phyloP scores from a whole-genome alignment of 2,888 invertebrate genomes.

The Lasioglossum villosulum region DNA sequence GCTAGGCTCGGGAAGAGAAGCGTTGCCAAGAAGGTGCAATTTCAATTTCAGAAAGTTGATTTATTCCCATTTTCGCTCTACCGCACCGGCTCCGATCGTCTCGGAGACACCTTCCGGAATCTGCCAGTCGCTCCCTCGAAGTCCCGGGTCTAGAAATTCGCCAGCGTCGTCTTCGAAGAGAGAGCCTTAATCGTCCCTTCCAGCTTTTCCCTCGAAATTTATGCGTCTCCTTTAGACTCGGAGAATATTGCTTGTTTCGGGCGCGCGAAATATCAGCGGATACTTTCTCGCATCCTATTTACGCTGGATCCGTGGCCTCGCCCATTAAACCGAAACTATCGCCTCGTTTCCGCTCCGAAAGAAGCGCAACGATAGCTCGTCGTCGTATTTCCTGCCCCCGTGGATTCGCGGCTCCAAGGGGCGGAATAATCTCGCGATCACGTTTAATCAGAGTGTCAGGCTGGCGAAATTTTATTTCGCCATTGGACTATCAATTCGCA shows the following conservation, averaged over 20 bases:
- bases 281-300: slow-evolving; percentile 30
- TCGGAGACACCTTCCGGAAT: slow-evolving; percentile 26
- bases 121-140: slow-evolving; percentile 7
- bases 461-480: slow-evolving; percentile 62
- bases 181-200: slow-evolving; percentile 35
- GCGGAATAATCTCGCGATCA: slow-evolving; percentile 51
- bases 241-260: slow-evolving; percentile 16
- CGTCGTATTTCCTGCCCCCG: neutral
- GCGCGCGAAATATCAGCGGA: slow-evolving; percentile 13
- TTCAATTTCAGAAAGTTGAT: slow-evolving; percentile 77
- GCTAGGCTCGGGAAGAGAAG: slow-evolving; percentile 25
- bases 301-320: slow-evolving; percentile 14
- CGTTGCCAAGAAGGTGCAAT: slow-evolving; percentile 66
- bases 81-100: slow-evolving; percentile 52
- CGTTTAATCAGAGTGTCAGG: slow-evolving; percentile 58
- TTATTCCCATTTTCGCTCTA: slow-evolving; percentile 74
- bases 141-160: slow-evolving; percentile 14
- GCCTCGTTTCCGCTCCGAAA: slow-evolving; percentile 6
- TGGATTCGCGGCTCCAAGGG: neutral
- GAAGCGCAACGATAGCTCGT: slow-evolving; percentile 4
- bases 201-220: slow-evolving; percentile 19
- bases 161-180: slow-evolving; percentile 15
- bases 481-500: slow-evolving; percentile 61
- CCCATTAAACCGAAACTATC: slow-evolving; percentile 26
- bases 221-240: neutral